A percentile compares a stretch with the other conserved stretches of the same genome.
Evolutionary conservation across 1,140 invertebrate genomes (phyloP).

Genomic region (Drosophila saltans): DNA sequence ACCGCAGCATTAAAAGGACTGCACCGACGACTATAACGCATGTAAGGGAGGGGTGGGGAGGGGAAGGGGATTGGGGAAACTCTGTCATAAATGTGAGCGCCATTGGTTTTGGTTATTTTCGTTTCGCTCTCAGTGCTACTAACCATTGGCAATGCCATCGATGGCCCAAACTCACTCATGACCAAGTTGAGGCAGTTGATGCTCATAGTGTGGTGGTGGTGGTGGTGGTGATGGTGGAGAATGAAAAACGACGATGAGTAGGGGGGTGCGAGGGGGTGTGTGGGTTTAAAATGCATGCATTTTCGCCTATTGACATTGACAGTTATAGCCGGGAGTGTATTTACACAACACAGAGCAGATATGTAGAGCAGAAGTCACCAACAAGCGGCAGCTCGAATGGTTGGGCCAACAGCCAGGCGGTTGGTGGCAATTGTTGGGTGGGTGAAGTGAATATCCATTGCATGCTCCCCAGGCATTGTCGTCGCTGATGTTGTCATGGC

Average conservation of each 20-base stretch:
- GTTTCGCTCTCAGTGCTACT: constrained; percentile 37
- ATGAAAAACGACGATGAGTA: neutral
- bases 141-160: constrained; percentile 50
- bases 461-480: constrained; percentile 21
- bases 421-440: neutral
- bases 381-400: neutral
- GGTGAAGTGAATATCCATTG: constrained; percentile 24
- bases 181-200: constrained; percentile 14
- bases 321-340: constrained; percentile 71
- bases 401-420: too few relatives aligned
- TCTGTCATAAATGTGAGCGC: constrained; percentile 37
- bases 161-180: constrained; percentile 5
- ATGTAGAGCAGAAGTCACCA: constrained; percentile 39
- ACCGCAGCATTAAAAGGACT: constrained; percentile 74
- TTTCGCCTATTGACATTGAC: constrained; percentile 67
- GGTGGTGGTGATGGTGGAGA: neutral
- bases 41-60: neutral
- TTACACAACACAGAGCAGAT: constrained; percentile 59
- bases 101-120: constrained; percentile 22
- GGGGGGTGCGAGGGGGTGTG: neutral
- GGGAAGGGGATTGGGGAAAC: constrained; percentile 11
- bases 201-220: neutral
- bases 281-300: constrained; percentile 12
- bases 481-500: constrained; percentile 45
- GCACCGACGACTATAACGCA: constrained; percentile 21